Evolutionary conservation across 2,797 vertebrate genomes (phyloP), one percentile per base, ranked within the genome.

Genomic region (Smutsia temminckii): DNA sequence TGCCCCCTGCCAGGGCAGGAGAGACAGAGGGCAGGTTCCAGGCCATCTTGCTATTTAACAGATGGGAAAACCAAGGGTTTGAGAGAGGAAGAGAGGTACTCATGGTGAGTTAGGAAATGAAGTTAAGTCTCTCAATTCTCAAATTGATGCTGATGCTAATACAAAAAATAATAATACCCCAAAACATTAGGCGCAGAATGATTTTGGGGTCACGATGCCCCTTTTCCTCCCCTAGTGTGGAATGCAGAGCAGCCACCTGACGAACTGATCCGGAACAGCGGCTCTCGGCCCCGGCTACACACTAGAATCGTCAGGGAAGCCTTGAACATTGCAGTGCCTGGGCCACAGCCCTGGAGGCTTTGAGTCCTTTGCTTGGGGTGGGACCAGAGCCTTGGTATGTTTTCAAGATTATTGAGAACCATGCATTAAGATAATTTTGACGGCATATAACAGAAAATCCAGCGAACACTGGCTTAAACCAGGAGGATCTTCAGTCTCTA

Each of bases 211-310:
- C 66, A 32, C 1, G 1, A 2, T 1, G 27, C 0, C 32, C 49
- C 51, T 25, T 10, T 18, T 20, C n/a, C 61, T 69, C 17, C 46
- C 21, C 17, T 42, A 2, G 64, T 13, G 23, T 29, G 37, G 68
- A 34, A n/a, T 32, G 23, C 68, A 75, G 66, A 40, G 17, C 8
- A 2, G 32, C 23, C 18, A 12, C 21, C 40, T 23, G 64, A 23
- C 2, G 0, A 8, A 2, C 8, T 57, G 25, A 27, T 40, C 18
- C 20, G 2, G n/a, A 40, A 20, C 14, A 29, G 13, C 1, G 20
- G 23, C 34, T 20, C 27, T 63, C 29, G 40, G 0, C 32, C 32
- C 27, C 6, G 64, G 37, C 18, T 6, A 4, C 68, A 12, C 11
- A 2, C 49, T 25, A 0, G 6, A 6, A 32, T 27, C 8, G 32